Evolutionary conservation across 30 jellyfish, hydroid and myxozoan species (phyloP).

Genomic region (Morbakka virulenta): DNA sequence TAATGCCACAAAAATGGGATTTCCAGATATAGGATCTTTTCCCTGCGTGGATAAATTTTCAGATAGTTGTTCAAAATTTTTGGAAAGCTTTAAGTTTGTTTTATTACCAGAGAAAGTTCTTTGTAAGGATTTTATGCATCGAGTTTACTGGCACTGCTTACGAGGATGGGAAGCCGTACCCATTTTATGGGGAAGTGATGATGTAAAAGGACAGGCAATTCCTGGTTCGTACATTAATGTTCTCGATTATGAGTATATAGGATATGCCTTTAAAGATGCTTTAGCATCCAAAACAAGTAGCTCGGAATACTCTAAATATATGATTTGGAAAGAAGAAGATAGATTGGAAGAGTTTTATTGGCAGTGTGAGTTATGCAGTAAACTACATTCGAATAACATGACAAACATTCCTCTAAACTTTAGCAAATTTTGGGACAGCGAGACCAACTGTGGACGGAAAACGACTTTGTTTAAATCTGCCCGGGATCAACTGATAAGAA

Average conservation of each 20-base stretch:
- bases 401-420: not conserved
- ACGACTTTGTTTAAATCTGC: conserved; percentile 6
- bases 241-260: conserved; percentile 45
- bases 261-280: conserved; percentile 64
- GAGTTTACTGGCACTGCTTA: conserved; percentile 61
- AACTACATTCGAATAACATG: conserved; percentile 4
- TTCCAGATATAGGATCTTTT: conserved; percentile 20
- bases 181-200: conserved; percentile 38
- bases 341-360: conserved; percentile 48
- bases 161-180: conserved; percentile 73
- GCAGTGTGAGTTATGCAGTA: conserved; percentile 66
- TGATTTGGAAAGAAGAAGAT: conserved; percentile 28
- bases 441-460: conserved; percentile 31
- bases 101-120: conserved; percentile 29
- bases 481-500: conserved; percentile 49
- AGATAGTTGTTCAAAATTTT: conserved; percentile 57
- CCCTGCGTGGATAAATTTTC: conserved; percentile 27
- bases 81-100: conserved; percentile 54
- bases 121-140: conserved; percentile 48
- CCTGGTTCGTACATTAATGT: conserved; percentile 54
- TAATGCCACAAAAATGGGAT: not conserved
- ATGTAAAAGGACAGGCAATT: no score
- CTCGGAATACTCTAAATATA: conserved; percentile 16
- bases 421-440: conserved; percentile 56
- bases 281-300: conserved; percentile 22